phyloP scores from a whole-genome alignment of 2,797 vertebrate species.

The Poeciliopsis turneri region DNA sequence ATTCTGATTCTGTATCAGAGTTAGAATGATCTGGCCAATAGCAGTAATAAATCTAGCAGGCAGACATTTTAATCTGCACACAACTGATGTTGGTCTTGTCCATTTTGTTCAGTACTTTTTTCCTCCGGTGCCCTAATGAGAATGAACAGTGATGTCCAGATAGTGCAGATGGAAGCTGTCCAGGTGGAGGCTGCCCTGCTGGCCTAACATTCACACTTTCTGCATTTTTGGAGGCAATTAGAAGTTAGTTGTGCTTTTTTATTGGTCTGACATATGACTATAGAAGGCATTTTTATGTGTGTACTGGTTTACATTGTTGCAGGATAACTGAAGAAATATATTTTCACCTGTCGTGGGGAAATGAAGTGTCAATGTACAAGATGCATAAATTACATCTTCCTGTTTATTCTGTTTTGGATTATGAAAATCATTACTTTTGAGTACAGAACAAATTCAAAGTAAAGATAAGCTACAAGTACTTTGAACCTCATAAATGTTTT shows the following conservation, averaged over 20 bases:
- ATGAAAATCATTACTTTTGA: background rate
- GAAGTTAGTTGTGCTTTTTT: conserved; percentile 1
- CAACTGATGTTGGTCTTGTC: conserved; percentile 6
- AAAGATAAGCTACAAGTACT: background rate
- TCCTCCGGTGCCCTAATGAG: conserved; percentile 9
- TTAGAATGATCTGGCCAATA: background rate
- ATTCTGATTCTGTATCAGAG: background rate
- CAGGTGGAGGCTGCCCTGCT: conserved; percentile 37
- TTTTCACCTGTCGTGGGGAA: background rate
- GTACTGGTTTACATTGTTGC: background rate
- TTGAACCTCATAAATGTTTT: background rate
- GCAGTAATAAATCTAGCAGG: background rate
- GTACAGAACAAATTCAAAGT: background rate
- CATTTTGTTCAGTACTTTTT: conserved; percentile 2
- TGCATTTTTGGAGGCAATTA: conserved; percentile 16
- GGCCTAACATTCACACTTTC: conserved; percentile 20
- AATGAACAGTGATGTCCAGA: conserved; percentile 28
- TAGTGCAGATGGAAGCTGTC: conserved; percentile 28
- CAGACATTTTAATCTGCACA: background rate
- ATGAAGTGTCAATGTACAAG: conserved; percentile 2
- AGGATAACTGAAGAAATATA: background rate
- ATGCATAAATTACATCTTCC: background rate
- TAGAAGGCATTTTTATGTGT: conserved; percentile 1
- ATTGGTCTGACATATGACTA: background rate
- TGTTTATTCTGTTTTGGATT: background rate